These are phyloP conservation scores for Chromoteleia sp. DNA, from an alignment of 2,888 invertebrate species.

Conservation along the genomic window DNA sequence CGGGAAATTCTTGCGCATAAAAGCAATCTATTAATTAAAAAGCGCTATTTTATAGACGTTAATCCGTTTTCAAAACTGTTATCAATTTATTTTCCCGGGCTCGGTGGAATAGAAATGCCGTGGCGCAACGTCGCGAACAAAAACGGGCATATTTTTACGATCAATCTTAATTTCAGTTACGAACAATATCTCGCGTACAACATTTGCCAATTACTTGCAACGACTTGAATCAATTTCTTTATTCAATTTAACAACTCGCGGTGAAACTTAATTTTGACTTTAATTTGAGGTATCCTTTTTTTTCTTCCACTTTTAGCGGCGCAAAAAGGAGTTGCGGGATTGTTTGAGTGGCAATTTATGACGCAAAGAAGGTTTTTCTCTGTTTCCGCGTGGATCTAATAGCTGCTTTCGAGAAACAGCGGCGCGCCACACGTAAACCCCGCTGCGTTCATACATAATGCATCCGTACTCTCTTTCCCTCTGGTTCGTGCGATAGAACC, in stretches of 20 bases:
- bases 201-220: no score
- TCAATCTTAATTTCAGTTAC: no score
- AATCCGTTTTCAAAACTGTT: conserved; percentile 9
- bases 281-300: conserved; percentile 4
- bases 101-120: no score
- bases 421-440: conserved; percentile 52
- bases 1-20: conserved; percentile 24
- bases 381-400: conserved; percentile 67
- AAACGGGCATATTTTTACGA: no score
- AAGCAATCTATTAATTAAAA: conserved; percentile 39
- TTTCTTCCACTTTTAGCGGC: neutral
- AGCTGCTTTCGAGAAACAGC: conserved; percentile 67
- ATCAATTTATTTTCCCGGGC: conserved; percentile 7
- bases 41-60: conserved; percentile 20
- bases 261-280: conserved; percentile 1
- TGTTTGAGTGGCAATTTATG: conserved; percentile 56
- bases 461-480: conserved; percentile 57
- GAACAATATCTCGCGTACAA: no score
- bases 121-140: no score
- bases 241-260: neutral
- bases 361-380: conserved; percentile 42
- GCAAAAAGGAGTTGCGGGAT: neutral
- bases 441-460: conserved; percentile 66
- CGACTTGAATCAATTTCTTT: neutral
- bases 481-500: conserved; percentile 72